Base-by-base conservation (phyloP, 2,797 vertebrate genomes). In the Echiichthys vipera region DNA sequence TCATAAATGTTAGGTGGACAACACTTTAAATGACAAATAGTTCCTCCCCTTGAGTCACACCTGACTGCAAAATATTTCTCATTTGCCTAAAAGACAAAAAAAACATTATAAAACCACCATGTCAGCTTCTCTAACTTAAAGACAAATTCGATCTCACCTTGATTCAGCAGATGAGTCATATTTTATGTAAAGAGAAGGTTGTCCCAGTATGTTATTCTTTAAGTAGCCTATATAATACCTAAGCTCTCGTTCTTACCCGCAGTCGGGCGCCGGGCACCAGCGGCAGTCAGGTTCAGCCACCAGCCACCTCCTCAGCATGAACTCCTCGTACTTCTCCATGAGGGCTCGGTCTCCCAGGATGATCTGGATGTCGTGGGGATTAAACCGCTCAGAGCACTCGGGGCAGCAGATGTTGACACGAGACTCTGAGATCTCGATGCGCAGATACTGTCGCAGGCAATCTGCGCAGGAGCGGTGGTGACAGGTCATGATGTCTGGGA, bases 321-420 rank as follows among this genome's bases (percentile, higher is more conserved):
- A 99, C 92, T 99, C 98, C 89, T 99, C 98, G 0, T 99, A 99
- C 90, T 99, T 99, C 89, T 99, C 98, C 97, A 99, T 99, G 87
- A 99, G 94, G 76, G 95, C 90, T 54, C 96, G 95, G 74, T 99
- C 97, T 45, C 95, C 97, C 65, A 99, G 84, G 94, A 99, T 99
- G 83, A 97, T 93, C 71, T 95, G 96, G 84, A 99, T 99, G 90
- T 99, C 98, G 13, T 99, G 97, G 27, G 98, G 98, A 86, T 99
- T 99, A 93, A 97, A 98, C 45, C 97, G 95, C 93, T 99, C 98
- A 0, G 97, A 95, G 93, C 98, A 99, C 89, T 99, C 98, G 1
- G 98, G 98, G 87, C 98, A 99, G 93, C 97, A 96, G 85, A 99
- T 99, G 91, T 99, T 99, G 84, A 99, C 95, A 65, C 98, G 95